Conservation (phyloP, 2,113 vertebrate species). For the Sitta europaea region DNA sequence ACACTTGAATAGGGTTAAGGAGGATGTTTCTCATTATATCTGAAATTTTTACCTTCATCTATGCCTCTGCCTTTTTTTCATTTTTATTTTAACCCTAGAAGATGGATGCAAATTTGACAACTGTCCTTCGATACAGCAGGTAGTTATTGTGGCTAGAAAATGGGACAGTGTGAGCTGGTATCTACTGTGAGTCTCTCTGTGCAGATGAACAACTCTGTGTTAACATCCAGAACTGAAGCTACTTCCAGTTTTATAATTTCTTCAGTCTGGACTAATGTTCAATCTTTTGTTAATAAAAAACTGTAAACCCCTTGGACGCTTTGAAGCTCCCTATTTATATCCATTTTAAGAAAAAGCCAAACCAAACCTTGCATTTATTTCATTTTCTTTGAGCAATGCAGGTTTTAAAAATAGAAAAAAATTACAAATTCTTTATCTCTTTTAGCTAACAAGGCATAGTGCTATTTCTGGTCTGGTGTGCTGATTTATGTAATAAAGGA, state of each 20-base stretch:
- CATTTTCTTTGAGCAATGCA: background rate
- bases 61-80: background rate
- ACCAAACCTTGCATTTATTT: background rate
- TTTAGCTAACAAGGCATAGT: background rate
- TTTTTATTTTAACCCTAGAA: background rate
- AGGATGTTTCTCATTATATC: background rate
- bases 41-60: background rate
- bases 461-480: constrained; percentile 1
- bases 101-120: background rate
- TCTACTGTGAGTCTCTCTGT: background rate
- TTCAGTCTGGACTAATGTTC: background rate
- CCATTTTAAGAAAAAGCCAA: background rate
- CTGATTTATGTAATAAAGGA: background rate
- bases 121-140: background rate
- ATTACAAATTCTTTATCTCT: background rate
- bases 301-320: background rate
- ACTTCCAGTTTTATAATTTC: background rate
- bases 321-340: background rate
- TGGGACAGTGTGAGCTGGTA: background rate
- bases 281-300: background rate
- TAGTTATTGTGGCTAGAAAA: background rate
- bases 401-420: background rate
- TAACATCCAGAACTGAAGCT: background rate
- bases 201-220: background rate
- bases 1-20: background rate